Evolutionary conservation across 2,113 vertebrate species (phyloP).

Genomic region (Athene noctua): DNA sequence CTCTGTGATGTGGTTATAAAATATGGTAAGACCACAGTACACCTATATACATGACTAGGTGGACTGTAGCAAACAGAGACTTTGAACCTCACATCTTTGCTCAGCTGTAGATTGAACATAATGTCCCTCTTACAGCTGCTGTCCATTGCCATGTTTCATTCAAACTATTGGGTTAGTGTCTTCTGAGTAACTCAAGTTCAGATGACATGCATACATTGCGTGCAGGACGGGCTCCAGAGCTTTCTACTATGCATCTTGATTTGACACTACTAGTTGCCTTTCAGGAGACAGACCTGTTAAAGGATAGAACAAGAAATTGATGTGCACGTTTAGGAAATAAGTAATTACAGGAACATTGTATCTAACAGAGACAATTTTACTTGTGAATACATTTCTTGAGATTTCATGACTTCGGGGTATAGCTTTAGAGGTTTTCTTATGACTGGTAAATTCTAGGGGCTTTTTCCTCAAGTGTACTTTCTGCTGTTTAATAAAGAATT

Average conservation of each 20-base stretch:
- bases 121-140: neutral
- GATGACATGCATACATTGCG: neutral
- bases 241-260: neutral
- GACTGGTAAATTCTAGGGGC: neutral
- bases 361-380: neutral
- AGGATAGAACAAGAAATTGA: neutral
- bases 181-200: neutral
- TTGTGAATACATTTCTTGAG: neutral
- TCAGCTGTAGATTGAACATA: neutral
- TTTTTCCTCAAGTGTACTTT: neutral
- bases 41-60: neutral
- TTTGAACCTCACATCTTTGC: neutral
- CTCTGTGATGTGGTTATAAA: neutral
- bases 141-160: neutral
- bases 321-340: neutral
- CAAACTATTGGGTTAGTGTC: neutral
- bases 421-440: neutral
- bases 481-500: neutral
- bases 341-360: neutral
- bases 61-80: neutral
- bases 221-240: neutral
- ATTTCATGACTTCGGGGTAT: neutral
- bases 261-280: neutral
- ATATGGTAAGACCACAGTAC: neutral
- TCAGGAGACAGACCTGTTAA: neutral